These are phyloP conservation scores for Epinephelus cyanopodus DNA, from an alignment of 2,113 vertebrate species.

Conservation along the genomic window DNA sequence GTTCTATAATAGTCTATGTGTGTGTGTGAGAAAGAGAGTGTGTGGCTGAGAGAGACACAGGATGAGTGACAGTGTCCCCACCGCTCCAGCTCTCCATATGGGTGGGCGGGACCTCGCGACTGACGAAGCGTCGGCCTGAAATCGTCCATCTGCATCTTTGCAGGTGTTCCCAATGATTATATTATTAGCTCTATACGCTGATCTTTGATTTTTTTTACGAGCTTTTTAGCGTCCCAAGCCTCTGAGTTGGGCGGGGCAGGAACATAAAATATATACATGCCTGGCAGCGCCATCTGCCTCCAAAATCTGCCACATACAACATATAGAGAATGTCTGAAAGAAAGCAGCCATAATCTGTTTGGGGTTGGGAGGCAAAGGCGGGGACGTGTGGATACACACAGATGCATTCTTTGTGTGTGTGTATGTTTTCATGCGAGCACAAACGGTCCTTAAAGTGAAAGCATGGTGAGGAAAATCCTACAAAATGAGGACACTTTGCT, in stretches of 20 bases:
- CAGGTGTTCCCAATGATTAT: slow-evolving; percentile 99
- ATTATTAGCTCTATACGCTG: slow-evolving; percentile 98
- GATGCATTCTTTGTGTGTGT: neutral
- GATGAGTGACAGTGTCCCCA: slow-evolving; percentile 55
- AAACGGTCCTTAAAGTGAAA: neutral
- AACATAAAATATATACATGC: slow-evolving; percentile 87
- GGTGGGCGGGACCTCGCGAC: slow-evolving; percentile 90
- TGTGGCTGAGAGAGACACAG: slow-evolving; percentile 4
- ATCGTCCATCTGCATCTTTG: slow-evolving; percentile 97
- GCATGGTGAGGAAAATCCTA: neutral
- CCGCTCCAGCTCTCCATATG: slow-evolving; percentile 90
- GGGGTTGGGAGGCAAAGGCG: neutral
- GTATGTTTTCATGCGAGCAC: neutral
- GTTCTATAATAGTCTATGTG: slow-evolving; percentile 83
- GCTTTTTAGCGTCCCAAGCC: slow-evolving; percentile 87
- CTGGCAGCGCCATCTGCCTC: slow-evolving; percentile 93
- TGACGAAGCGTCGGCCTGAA: slow-evolving; percentile 92
- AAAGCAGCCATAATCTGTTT: slow-evolving; percentile 27
- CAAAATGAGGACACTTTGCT: neutral
- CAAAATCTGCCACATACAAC: slow-evolving; percentile 52
- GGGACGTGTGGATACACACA: slow-evolving; percentile 10
- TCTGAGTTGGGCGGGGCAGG: slow-evolving; percentile 75
- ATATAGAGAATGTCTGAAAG: slow-evolving; percentile 17
- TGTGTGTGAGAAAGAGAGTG: neutral
- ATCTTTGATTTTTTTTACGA: slow-evolving; percentile 91